phyloP scores from a whole-genome alignment of 2,888 invertebrate species.

The Troilus luridus region DNA sequence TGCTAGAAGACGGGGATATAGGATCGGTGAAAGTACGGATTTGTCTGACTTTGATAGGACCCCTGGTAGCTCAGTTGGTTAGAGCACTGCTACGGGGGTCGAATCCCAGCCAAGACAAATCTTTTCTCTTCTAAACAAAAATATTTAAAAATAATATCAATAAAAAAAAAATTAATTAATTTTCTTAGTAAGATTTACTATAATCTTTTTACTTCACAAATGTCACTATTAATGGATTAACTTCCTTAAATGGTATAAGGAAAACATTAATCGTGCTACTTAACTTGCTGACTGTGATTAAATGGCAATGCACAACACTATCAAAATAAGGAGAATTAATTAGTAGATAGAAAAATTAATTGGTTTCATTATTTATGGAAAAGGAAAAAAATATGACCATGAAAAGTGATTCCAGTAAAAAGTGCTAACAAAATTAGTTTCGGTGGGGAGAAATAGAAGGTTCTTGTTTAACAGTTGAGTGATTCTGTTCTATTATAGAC shows the following conservation, averaged over 20 bases:
- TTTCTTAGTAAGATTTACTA: no score
- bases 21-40: no score
- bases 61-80: no score
- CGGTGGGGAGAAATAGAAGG: constrained; percentile 45
- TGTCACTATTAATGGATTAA: neutral
- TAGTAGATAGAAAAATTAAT: neutral
- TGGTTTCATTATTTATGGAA: neutral
- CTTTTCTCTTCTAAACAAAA: no score
- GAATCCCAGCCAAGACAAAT: no score
- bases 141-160: no score
- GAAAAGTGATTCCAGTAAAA: constrained; percentile 51
- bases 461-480: constrained; percentile 51
- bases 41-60: no score
- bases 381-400: constrained; percentile 45
- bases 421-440: constrained; percentile 51
- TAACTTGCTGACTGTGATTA: neutral
- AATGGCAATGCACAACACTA: neutral
- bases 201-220: neutral
- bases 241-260: neutral
- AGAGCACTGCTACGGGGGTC: no score
- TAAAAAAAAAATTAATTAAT: no score
- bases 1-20: no score
- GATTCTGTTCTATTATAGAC: constrained; percentile 42
- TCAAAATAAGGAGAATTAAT: neutral
- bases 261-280: neutral